These are phyloP conservation scores for Chymomyza costata DNA, from an alignment of 1,140 invertebrate genomes.

Conservation along the genomic window DNA sequence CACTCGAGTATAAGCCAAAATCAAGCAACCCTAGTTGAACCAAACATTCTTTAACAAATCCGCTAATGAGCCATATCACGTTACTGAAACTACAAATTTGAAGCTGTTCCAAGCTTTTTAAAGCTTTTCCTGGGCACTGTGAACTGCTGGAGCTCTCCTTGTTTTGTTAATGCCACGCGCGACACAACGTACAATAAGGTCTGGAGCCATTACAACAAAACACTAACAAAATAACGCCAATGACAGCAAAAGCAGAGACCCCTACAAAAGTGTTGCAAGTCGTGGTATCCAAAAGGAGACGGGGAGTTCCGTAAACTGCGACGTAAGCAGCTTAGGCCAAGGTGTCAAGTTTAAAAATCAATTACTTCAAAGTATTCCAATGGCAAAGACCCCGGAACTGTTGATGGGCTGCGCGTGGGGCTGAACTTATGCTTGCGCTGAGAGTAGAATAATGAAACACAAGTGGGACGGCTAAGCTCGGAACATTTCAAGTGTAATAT, in stretches of 20 bases:
- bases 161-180: conserved; percentile 19
- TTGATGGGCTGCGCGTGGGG: no score
- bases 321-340: conserved; percentile 60
- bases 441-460: no score
- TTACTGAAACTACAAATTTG: conserved; percentile 41
- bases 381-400: no score
- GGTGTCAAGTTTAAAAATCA: conserved; percentile 72
- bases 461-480: no score
- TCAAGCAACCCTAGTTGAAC: conserved; percentile 9
- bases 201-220: neutral
- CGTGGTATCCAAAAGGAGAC: neutral
- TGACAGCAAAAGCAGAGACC: conserved; percentile 22
- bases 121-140: no score
- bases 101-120: no score
- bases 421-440: no score
- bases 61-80: conserved; percentile 60
- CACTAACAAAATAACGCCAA: conserved; percentile 1
- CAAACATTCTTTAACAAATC: conserved; percentile 24
- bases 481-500: no score
- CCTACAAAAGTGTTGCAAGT: conserved; percentile 4
- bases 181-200: conserved; percentile 8
- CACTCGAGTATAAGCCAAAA: neutral
- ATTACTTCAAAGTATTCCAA: conserved; percentile 52
- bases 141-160: no score
- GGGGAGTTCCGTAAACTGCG: conserved; percentile 15